Evolutionary conservation across 1,140 invertebrate species (phyloP), one percentile per base, ranked within the genome.

Genomic region (Andrena cerasifolii): DNA sequence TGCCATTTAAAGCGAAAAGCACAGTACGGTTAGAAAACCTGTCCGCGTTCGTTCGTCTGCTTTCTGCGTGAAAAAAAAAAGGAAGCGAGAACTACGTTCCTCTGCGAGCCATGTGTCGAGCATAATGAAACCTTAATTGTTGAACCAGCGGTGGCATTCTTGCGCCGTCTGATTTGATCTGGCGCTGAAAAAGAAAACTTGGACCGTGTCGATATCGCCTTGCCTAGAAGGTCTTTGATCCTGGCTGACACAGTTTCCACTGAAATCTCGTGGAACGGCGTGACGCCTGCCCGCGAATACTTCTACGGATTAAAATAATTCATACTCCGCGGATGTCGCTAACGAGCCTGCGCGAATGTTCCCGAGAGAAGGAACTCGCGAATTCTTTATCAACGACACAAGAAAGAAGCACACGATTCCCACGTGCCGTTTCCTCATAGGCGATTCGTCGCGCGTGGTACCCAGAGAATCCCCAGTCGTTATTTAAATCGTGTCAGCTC

Each of bases 161-260:
- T 40, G 18, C 61, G 18, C 16, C 2, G 36, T 31, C 66, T 45
- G 54, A 75, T 67, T 67, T 40, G 63, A 67, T 67, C 67, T 47
- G 51, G 53, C 51, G 40, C 2, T 33, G 12, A 47, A 76, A 75
- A 56, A 40, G 28, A 24, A 36, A 58, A 58, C 16, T 7, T 47
- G 40, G 16, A 56, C 43, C 40, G 26, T 18, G 40, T 54, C 40
- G 49, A 76, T n/a, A n/a, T 74, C n/a, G 26, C 26, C 26, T 14
- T 43, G 49, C 16, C 7, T 24, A 14, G 36, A 54, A 58, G 73
- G 73, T 76, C 73, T 76, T 76, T 76, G 63, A 76, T 76, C 51
- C 53, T 67, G 53, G 10, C 26, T 76, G 73, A 76, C 73, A 76
- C 53, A 45, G 63, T 76, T 76, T 76, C 73, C 28, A 76, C 68